Percentiles rank a stretch among this genome's conserved stretches.
phyloP scores from a whole-genome alignment of 2,888 invertebrate genomes.

The Helobdella robusta region DNA sequence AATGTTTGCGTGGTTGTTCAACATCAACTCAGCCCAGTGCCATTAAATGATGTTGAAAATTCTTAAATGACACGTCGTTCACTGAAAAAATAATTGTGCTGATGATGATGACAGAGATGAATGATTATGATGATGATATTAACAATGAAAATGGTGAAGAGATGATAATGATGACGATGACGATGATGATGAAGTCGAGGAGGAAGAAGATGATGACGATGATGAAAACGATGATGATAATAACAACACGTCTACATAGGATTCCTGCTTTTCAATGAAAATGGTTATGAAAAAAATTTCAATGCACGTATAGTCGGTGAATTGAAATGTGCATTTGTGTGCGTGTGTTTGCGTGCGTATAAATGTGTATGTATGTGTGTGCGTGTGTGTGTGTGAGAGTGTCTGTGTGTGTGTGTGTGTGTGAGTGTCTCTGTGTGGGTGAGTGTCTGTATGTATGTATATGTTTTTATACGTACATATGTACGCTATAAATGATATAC shows the following conservation, averaged over 20 bases:
- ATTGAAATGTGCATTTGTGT: conserved; percentile 3
- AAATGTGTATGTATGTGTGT: conserved; percentile 3
- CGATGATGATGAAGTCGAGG: not conserved
- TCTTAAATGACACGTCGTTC: too few species aligned
- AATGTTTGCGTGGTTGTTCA: too few species aligned
- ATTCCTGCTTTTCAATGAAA: not conserved
- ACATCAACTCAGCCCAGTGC: too few species aligned
- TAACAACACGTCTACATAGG: not conserved
- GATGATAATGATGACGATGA: not conserved
- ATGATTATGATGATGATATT: too few species aligned
- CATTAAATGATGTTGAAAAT: too few species aligned
- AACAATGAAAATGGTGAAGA: too few species aligned
- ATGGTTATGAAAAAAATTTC: conserved; percentile 14
- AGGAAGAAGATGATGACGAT: not conserved
- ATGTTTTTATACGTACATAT: conserved; percentile 14
- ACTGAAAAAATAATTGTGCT: too few species aligned
- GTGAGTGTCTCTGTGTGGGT: not conserved
- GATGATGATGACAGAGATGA: too few species aligned
- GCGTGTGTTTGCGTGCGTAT: not conserved
- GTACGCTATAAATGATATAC: conserved; percentile 17
- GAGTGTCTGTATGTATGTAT: not conserved
- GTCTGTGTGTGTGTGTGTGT: conserved; percentile 11
- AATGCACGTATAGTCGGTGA: too few species aligned
- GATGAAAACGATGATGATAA: not conserved
- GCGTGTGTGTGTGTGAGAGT: too few species aligned